phyloP scores from a whole-genome alignment of 2,113 vertebrate genomes.

The Scolopax mira region DNA sequence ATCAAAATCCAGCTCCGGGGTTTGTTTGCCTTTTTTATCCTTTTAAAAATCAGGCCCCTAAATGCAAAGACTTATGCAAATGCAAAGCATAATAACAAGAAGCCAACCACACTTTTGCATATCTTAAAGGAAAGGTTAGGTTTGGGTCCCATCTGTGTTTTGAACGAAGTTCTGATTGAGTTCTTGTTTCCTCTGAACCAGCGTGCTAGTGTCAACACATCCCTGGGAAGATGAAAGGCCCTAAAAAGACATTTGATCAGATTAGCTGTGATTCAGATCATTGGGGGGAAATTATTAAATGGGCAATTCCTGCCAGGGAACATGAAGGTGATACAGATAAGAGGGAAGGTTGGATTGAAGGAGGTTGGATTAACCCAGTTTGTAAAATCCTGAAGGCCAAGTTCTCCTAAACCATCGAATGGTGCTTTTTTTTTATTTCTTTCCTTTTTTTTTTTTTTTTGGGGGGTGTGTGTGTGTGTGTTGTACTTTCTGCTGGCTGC shows the following conservation, averaged over 20 bases:
- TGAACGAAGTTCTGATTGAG: conserved; percentile 48
- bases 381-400: conserved; percentile 25
- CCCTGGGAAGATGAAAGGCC: conserved; percentile 63
- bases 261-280: conserved; percentile 63
- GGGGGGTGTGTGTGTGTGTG: too few relatives aligned
- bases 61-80: conserved; percentile 58
- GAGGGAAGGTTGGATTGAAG: neutral
- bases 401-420: neutral
- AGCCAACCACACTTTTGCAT: conserved; percentile 58
- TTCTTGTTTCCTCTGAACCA: conserved; percentile 65
- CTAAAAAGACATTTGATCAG: conserved; percentile 60
- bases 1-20: conserved; percentile 33
- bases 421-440: accelerated
- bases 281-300: conserved; percentile 66
- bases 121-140: conserved; percentile 61
- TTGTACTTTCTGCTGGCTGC: neutral
- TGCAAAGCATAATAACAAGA: conserved; percentile 22
- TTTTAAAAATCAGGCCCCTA: conserved; percentile 27
- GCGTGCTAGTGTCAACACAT: conserved; percentile 58
- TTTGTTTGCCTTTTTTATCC: conserved; percentile 21
- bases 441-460: too few relatives aligned
- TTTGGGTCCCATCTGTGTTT: conserved; percentile 59
- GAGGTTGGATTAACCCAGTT: neutral
- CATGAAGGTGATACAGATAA: conserved; percentile 30
- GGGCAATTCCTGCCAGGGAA: conserved; percentile 52